phyloP scores from a whole-genome alignment of 35 echinoderm and acorn worm genomes.

The Stichopus chloronotus region DNA sequence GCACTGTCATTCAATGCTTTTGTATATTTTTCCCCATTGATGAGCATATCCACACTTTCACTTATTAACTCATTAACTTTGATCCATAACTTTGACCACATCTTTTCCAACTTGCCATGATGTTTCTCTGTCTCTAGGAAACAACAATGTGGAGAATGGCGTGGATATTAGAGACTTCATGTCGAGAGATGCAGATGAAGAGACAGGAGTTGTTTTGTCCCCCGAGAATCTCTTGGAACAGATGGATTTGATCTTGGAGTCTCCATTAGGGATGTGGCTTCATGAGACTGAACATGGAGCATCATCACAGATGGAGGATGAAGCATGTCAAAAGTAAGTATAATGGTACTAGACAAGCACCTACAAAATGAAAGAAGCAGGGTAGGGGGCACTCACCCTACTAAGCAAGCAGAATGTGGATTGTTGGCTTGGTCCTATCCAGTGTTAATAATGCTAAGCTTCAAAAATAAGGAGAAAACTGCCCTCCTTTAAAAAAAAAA shows the following conservation, averaged over 20 bases:
- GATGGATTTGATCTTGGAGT: conserved; percentile 13
- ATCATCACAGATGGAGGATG: background rate
- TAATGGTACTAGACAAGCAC: background rate
- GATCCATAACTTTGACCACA: too few relatives aligned
- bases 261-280: conserved; percentile 22
- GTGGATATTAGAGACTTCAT: background rate
- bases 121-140: background rate
- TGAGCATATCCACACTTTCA: too few relatives aligned
- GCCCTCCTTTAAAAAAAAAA: too few relatives aligned
- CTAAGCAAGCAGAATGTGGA: too few relatives aligned
- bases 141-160: background rate
- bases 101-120: too few relatives aligned
- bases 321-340: background rate
- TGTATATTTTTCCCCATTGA: too few relatives aligned
- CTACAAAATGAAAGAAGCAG: background rate
- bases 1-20: too few relatives aligned
- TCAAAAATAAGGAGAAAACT: too few relatives aligned
- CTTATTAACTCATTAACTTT: too few relatives aligned
- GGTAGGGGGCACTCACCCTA: too few relatives aligned
- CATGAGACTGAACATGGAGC: background rate
- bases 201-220: background rate
- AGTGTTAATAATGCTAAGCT: too few relatives aligned
- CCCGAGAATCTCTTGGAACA: background rate
- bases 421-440: too few relatives aligned
- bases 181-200: background rate